Evolutionary conservation across 2,888 invertebrate genomes (phyloP).

Genomic region (Norana najaformis): DNA sequence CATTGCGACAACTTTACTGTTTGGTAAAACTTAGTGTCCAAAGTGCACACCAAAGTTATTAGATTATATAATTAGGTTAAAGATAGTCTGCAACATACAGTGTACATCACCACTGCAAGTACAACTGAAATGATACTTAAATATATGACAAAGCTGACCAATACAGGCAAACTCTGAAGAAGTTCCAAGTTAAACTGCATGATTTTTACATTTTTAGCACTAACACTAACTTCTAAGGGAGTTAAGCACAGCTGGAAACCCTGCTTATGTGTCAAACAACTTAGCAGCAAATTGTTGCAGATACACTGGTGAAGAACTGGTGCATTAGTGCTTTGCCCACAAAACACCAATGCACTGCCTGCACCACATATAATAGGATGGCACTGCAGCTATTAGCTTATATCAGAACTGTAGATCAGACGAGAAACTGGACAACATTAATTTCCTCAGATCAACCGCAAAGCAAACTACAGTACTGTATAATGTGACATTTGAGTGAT

Average conservation of each 20-base stretch:
- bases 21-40: too few relatives aligned
- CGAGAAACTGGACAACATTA: constrained; percentile 4
- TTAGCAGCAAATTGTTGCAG: background rate
- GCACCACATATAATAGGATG: background rate
- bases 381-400: background rate
- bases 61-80: too few relatives aligned
- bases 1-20: too few relatives aligned
- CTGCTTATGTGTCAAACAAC: background rate
- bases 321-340: background rate
- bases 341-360: background rate
- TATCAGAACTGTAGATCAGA: background rate
- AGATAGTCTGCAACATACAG: background rate
- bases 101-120: background rate
- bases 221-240: background rate
- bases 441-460: background rate
- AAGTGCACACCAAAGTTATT: too few relatives aligned
- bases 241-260: background rate
- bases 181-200: background rate
- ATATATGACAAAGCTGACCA: background rate
- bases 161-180: too few relatives aligned
- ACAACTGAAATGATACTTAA: background rate
- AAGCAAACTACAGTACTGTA: background rate
- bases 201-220: background rate
- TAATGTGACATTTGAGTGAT: background rate
- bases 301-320: constrained; percentile 3